Base-by-base conservation (phyloP, 2,888 invertebrate species). In the Synanthedon tipuliformis region DNA sequence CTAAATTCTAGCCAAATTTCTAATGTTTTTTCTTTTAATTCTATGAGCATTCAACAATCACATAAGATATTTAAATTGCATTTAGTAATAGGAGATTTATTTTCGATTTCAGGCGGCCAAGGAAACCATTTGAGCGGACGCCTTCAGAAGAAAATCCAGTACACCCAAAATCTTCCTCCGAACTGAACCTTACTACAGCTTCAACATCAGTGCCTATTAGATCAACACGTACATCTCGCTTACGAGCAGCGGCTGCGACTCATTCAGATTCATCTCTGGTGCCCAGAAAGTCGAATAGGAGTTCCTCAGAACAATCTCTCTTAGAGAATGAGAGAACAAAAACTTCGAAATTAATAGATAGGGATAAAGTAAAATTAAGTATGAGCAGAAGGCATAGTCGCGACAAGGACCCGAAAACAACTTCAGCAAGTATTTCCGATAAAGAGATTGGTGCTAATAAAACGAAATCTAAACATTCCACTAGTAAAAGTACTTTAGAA, bases 141-240 rank as follows among this genome's bases (percentile, higher is more conserved):
- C 64, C 81, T 66, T 69, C 78, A 62, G 78, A 80, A 60, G 81
- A 78, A 60, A 59, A 69, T 64, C 71, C 71, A 53, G 71, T 69
- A 56, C 73, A 80, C 59, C 73, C 81, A 40, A 84, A 86, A 73
- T 85, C 86, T 71, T 81, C 86, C 65, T 87, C 87, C 54, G 87
- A 86, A 65, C 69, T 86, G 52, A 83, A 85, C 57, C 74, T 86
- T 55, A 82, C 79, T 56, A 74, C 78, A 60, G 78, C 81, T 65
- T 77, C 83, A 54, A 79, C 81, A 59, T 81, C 86, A 67, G 80
- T 85, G 73, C 81, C 87, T 73, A 92, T 93, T 64, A 89, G 93
- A 76, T 91, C 92, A 61, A 94, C 93, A 54, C 89, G 92, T 70
- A 89, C 93, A 40, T 93, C 93, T 59, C 89, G 92, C 61, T 84